These are phyloP conservation scores for Pygoscelis adeliae DNA, from an alignment of 2,113 vertebrate species.

Conservation along the genomic window DNA sequence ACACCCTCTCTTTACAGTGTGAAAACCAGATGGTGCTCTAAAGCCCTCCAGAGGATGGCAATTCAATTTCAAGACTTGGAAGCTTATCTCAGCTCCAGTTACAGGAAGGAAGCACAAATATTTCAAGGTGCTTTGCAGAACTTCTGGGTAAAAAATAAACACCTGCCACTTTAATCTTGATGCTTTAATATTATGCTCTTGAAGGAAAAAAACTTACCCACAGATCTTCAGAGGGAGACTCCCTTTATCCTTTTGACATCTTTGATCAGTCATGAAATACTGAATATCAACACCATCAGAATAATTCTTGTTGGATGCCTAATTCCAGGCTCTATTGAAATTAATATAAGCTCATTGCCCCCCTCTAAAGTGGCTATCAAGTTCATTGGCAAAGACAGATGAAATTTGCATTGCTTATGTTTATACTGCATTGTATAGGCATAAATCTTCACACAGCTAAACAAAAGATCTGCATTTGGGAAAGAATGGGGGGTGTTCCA, in stretches of 20 bases:
- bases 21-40: neutral
- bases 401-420: neutral
- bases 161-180: conserved; percentile 8
- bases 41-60: neutral
- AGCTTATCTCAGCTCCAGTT: neutral
- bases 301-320: neutral
- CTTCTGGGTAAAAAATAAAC: neutral
- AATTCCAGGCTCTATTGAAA: neutral
- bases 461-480: neutral
- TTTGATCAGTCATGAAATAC: conserved; percentile 6
- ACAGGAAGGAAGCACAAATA: neutral
- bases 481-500: neutral
- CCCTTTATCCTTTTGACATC: neutral
- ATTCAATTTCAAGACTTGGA: conserved; percentile 1
- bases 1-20: neutral
- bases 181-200: neutral
- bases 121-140: conserved; percentile 20
- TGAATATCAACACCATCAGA: neutral
- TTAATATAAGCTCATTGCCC: neutral
- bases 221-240: neutral
- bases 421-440: neutral
- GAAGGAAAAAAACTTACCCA: neutral
- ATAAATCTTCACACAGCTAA: neutral
- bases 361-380: neutral
- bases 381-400: neutral